Percentiles rank a stretch among this genome's conserved stretches.
phyloP scores from a whole-genome alignment of 2,113 vertebrate genomes.

The Daphoenositta chrysoptera region DNA sequence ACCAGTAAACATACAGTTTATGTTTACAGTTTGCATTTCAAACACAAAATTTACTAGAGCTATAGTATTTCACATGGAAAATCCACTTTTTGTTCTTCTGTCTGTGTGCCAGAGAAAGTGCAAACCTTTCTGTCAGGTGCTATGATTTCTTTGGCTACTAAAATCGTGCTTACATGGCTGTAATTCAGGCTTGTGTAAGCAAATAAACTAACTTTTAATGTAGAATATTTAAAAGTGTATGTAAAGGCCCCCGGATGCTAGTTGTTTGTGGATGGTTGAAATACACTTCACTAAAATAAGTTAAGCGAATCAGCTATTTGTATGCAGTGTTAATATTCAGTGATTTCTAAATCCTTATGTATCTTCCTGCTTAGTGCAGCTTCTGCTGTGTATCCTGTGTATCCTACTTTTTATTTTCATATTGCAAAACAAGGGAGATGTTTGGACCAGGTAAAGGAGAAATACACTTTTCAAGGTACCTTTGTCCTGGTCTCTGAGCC shows the following conservation, averaged over 20 bases:
- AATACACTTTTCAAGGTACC: neutral
- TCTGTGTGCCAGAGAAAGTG: neutral
- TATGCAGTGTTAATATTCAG: neutral
- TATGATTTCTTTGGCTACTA: neutral
- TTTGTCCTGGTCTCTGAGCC: neutral
- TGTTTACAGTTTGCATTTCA: neutral
- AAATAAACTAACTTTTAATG: neutral
- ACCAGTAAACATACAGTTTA: neutral
- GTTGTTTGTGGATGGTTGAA: neutral
- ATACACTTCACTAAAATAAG: neutral
- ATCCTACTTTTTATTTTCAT: neutral
- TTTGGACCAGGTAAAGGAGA: neutral
- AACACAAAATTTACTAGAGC: neutral
- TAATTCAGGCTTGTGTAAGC: neutral
- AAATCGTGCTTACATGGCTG: neutral
- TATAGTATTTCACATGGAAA: neutral
- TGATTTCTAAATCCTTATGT: neutral
- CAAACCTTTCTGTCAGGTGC: neutral
- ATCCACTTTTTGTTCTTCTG: neutral
- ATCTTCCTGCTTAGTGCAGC: neutral
- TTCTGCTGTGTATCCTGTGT: neutral
- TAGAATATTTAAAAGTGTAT: neutral
- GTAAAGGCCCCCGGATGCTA: neutral
- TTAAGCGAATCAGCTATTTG: neutral
- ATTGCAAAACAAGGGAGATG: neutral